These are phyloP conservation scores for Spodoptera exigua DNA, from an alignment of 2,888 invertebrate genomes.

Conservation along the genomic window DNA sequence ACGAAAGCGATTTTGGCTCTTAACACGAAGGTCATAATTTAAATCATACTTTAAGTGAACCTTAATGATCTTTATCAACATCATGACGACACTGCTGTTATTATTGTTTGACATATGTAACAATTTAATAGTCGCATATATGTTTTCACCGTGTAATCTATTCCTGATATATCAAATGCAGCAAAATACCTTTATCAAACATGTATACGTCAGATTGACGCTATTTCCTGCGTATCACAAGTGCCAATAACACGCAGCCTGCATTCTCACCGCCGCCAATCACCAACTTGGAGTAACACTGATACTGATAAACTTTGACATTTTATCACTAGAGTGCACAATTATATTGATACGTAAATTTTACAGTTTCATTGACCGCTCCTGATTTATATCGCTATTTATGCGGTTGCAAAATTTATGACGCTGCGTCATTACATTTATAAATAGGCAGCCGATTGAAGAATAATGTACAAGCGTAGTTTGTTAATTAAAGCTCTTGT, in stretches of 20 bases:
- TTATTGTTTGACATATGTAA: neutral
- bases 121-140: too few species aligned
- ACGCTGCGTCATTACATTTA: slow-evolving; percentile 36
- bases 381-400: slow-evolving; percentile 47
- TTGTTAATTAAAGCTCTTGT: slow-evolving; percentile 33
- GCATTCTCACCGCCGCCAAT: slow-evolving; percentile 45
- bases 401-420: slow-evolving; percentile 31
- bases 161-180: slow-evolving; percentile 4
- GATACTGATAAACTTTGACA: slow-evolving; percentile 56
- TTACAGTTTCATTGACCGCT: slow-evolving; percentile 54
- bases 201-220: slow-evolving; percentile 21
- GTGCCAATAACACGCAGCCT: slow-evolving; percentile 42
- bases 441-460: slow-evolving; percentile 20
- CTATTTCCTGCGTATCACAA: slow-evolving; percentile 40
- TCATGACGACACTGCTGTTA: slow-evolving; percentile 2
- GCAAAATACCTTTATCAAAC: slow-evolving; percentile 15
- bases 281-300: slow-evolving; percentile 45
- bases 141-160: neutral
- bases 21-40: slow-evolving; percentile 22
- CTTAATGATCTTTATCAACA: neutral
- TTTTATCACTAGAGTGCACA: slow-evolving; percentile 48
- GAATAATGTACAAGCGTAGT: slow-evolving; percentile 21
- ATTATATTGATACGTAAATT: slow-evolving; percentile 47
- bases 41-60: slow-evolving; percentile 8
- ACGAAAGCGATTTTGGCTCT: slow-evolving; percentile 19